Percentiles rank a stretch among this genome's conserved stretches.
These are phyloP conservation scores for Pionites leucogaster DNA, from an alignment of 2,113 vertebrate genomes.

Conservation along the genomic window DNA sequence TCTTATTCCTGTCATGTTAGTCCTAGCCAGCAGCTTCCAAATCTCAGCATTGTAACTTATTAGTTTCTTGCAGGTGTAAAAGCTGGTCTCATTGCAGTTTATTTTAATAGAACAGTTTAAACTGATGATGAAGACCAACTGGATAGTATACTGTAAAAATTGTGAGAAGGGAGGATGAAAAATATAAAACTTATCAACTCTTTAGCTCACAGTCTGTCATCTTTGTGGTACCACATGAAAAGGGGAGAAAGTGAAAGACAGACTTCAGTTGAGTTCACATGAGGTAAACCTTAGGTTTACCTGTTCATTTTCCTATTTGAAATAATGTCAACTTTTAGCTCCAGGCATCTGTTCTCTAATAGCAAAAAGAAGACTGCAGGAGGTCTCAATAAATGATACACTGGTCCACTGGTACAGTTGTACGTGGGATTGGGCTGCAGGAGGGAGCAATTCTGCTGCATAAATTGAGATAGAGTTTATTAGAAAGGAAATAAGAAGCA, in stretches of 20 bases:
- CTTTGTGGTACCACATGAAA: neutral
- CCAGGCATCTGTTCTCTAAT: neutral
- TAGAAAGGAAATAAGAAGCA: neutral
- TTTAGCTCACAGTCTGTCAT: neutral
- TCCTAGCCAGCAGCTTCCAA: slow-evolving; percentile 30
- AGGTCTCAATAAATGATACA: neutral
- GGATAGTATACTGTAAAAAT: neutral
- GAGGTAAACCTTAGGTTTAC: neutral
- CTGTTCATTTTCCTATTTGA: neutral
- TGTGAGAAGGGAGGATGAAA: neutral
- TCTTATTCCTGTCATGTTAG: neutral
- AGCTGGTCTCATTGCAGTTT: slow-evolving; percentile 7
- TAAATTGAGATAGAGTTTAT: neutral
- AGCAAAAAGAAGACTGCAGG: neutral
- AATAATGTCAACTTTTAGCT: neutral
- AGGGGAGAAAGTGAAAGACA: neutral
- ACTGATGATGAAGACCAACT: slow-evolving; percentile 14
- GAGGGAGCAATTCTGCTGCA: neutral
- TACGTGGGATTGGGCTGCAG: neutral
- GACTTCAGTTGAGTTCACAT: neutral
- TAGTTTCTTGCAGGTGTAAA: slow-evolving; percentile 36
- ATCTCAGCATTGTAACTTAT: neutral
- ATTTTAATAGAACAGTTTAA: slow-evolving; percentile 10
- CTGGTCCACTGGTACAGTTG: neutral
- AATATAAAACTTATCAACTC: neutral